Conservation (phyloP, 2,797 vertebrate species). For the Chloroceryle amazona region DNA sequence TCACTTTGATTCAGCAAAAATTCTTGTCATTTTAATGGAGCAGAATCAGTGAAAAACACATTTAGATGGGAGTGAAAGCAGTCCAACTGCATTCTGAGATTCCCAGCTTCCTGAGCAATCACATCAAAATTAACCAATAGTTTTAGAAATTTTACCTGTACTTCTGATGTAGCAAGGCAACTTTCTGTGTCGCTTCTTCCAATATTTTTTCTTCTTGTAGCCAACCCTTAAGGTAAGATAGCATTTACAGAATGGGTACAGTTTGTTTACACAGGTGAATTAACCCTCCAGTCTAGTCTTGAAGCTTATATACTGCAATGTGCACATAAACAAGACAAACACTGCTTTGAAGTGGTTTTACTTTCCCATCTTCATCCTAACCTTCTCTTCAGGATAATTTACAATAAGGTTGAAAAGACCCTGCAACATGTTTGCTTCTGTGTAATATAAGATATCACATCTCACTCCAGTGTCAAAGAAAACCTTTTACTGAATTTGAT, state of each 20-base stretch:
- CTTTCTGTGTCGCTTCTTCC: conserved; percentile 97
- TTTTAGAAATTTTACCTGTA: conserved; percentile 86
- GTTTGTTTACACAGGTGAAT: accelerated
- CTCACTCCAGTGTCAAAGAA: background rate
- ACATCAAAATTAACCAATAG: background rate
- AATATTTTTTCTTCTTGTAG: conserved; percentile 95
- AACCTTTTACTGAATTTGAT: background rate
- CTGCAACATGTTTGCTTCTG: background rate
- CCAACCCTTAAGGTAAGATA: conserved; percentile 87
- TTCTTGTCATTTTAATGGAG: background rate
- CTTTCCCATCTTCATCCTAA: background rate
- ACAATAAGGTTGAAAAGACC: background rate
- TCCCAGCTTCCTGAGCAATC: background rate
- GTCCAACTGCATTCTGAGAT: background rate
- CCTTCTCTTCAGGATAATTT: background rate
- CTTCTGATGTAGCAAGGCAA: conserved; percentile 94
- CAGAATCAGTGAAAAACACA: background rate
- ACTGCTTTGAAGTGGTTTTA: background rate
- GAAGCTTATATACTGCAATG: background rate
- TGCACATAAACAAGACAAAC: background rate
- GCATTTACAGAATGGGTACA: background rate
- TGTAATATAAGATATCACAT: background rate
- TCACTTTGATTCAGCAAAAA: background rate
- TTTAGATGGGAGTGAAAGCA: background rate
- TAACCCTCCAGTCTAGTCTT: background rate